Evolutionary conservation across 2,113 vertebrate genomes (phyloP).

Genomic region (Origma solitaria): DNA sequence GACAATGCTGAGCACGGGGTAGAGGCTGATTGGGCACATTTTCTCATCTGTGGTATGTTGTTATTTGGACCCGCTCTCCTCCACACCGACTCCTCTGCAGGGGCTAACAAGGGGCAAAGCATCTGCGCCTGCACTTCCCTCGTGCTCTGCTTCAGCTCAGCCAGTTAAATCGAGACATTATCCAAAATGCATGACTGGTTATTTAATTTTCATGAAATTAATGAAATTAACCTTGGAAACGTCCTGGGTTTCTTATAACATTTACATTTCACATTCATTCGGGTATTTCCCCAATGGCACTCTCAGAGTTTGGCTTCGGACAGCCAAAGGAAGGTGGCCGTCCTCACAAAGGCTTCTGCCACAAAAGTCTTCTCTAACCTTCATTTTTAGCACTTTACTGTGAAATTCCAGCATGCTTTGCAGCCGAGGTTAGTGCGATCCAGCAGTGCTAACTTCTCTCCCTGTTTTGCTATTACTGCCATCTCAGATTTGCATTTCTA

Average conservation of each 20-base stretch:
- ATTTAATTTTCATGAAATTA: not conserved
- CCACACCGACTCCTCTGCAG: fast-evolving
- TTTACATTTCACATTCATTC: not conserved
- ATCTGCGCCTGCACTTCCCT: fast-evolving
- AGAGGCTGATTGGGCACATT: not conserved
- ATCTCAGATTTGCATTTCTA: not conserved
- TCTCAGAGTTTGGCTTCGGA: fast-evolving
- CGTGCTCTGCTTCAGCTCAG: not conserved
- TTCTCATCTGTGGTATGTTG: not conserved
- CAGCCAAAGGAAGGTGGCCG: not conserved
- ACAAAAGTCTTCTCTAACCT: not conserved
- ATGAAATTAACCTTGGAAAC: not conserved
- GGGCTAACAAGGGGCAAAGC: not conserved
- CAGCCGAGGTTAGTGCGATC: not conserved
- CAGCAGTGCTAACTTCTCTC: not conserved
- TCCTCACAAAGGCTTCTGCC: not conserved
- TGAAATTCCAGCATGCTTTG: not conserved
- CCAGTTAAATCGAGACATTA: not conserved
- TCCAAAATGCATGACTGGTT: not conserved
- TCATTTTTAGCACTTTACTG: not conserved
- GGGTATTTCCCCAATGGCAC: not conserved
- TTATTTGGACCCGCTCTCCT: not conserved
- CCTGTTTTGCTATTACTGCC: not conserved
- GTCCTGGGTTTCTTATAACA: not conserved
- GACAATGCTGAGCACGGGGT: not conserved